Base-by-base conservation (phyloP, 1,140 invertebrate genomes). In the Apis laboriosa region DNA sequence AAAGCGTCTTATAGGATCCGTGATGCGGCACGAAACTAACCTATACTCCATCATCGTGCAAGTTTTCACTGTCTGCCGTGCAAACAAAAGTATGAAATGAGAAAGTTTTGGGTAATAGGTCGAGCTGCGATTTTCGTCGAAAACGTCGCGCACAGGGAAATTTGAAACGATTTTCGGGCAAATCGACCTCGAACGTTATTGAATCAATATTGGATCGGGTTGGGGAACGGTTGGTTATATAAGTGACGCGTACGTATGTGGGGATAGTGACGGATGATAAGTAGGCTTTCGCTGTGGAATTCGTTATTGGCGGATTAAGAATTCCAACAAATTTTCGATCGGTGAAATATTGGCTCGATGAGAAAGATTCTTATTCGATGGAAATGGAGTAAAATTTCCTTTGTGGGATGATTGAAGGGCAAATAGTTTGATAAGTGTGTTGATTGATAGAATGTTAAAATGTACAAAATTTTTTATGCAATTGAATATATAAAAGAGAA, bases 1-100 rank as follows among this genome's bases (percentile, higher is more conserved):
- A 77, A 68, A 77, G 53, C 64, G 64, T 19, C 76, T 77, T 77
- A 68, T n/a, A 67, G 61, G 61, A 66, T 63, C 21, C 21, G n/a
- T n/a, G 51, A 12, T 7, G 12, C 24, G 28, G 12, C 1, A 13
- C 64, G 53, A 53, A 24, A 68, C 76, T 53, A 17, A 9, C 56
- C 5, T 64, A 34, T 28, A 34, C 53, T n/a, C 21, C 43, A 28
- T n/a, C 19, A 43, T 70, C 21, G 19, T n/a, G 21, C 21, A 49
- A 19, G 8, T 49, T 49, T 34, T 49, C 19, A 15, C 43, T 70
- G 9, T n/a, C 12, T 49, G 15, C 28, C 28, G 55, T 60, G 66
- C 66, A 70, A 78, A 70, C 34, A 70, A 28, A 60, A 15, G n/a
- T 17, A 21, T 5, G 9, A 28, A 17, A 43, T 9, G 2, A 1